Conservation (phyloP, 2,113 vertebrate species). For the Narcine bancroftii region DNA sequence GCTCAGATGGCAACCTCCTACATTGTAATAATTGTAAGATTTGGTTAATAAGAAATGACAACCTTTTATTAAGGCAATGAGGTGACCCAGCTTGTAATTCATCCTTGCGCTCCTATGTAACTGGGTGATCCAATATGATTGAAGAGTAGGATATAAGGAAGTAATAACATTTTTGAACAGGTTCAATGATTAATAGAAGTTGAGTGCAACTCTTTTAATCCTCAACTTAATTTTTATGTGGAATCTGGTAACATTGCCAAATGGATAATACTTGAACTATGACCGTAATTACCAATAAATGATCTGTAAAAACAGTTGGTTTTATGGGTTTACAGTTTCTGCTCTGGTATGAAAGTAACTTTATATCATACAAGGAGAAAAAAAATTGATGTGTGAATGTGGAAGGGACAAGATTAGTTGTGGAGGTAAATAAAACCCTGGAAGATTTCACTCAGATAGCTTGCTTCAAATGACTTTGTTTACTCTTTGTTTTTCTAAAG, state of each 20-base stretch:
- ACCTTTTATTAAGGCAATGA: neutral
- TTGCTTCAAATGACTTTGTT: neutral
- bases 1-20: no score
- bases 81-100: neutral
- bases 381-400: neutral
- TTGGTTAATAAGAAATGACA: neutral
- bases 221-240: no score
- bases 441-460: neutral
- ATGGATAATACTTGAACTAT: neutral
- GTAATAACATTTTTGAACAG: neutral
- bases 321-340: neutral
- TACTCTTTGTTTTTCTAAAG: neutral
- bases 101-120: neutral
- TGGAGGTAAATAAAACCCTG: neutral
- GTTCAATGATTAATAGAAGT: neutral
- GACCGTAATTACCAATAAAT: neutral
- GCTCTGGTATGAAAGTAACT: neutral
- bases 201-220: neutral
- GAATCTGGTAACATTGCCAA: neutral
- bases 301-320: neutral
- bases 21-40: no score
- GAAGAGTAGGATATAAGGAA: neutral
- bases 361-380: neutral
- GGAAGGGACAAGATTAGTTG: neutral
- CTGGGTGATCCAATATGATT: neutral